These are phyloP conservation scores for Gymnothorax reevesii DNA, from an alignment of 2,797 vertebrate genomes.

Conservation along the genomic window DNA sequence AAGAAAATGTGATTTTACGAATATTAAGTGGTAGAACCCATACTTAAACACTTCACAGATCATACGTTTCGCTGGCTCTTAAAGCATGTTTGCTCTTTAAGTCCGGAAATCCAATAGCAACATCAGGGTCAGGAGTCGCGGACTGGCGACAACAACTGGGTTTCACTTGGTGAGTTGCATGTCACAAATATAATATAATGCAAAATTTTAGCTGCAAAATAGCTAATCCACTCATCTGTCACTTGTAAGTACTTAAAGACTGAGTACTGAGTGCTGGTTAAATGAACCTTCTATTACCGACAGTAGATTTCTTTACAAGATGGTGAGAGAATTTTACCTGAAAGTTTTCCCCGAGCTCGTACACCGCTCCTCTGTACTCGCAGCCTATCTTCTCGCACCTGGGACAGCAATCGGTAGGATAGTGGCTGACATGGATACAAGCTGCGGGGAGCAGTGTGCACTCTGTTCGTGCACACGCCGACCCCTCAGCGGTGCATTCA, in stretches of 20 bases:
- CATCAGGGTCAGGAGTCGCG: background rate
- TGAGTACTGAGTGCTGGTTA: too few relatives aligned
- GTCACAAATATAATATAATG: background rate
- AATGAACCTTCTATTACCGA: background rate
- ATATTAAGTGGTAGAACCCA: background rate
- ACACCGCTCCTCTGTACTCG: constrained; percentile 79
- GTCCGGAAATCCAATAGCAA: background rate
- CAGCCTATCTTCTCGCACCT: constrained; percentile 83
- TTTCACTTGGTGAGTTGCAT: background rate
- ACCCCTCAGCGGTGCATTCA: constrained; percentile 76
- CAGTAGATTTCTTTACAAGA: background rate
- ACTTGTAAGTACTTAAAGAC: background rate
- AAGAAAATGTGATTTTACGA: background rate
- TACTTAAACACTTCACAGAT: background rate
- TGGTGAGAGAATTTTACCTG: constrained; percentile 65
- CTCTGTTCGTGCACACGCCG: constrained; percentile 72
- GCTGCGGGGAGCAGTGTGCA: constrained; percentile 76
- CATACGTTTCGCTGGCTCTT: background rate
- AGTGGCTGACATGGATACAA: constrained; percentile 86
- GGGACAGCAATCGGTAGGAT: constrained; percentile 83
- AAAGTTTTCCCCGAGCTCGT: constrained; percentile 77
- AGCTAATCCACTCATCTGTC: background rate
- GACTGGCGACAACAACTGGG: background rate
- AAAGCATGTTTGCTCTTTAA: background rate
- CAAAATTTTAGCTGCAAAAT: background rate